These are phyloP conservation scores for Galeruca laticollis DNA, from an alignment of 2,888 invertebrate species.

Conservation along the genomic window DNA sequence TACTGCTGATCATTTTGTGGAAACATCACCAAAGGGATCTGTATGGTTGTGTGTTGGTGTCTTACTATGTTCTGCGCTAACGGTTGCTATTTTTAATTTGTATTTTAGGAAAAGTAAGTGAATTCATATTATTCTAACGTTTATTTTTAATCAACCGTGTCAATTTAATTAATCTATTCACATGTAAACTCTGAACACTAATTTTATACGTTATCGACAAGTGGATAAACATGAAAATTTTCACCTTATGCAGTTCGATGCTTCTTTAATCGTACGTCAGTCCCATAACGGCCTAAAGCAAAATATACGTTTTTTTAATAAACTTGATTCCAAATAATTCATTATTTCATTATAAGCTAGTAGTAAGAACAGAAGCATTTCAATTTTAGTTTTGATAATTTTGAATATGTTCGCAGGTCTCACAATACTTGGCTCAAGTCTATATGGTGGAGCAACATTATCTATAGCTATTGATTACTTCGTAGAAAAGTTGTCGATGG, in stretches of 20 bases:
- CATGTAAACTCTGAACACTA: too few relatives aligned
- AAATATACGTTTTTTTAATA: too few relatives aligned
- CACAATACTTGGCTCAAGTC: slow-evolving; percentile 79
- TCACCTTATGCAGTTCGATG: too few relatives aligned
- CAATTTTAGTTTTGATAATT: too few relatives aligned
- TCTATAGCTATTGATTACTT: slow-evolving; percentile 81
- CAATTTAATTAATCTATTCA: too few relatives aligned
- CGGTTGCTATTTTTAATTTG: slow-evolving; percentile 78
- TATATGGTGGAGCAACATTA: slow-evolving; percentile 82
- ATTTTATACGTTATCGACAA: too few relatives aligned
- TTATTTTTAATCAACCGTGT: neutral
- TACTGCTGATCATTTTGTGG: slow-evolving; percentile 73
- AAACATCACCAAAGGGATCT: slow-evolving; percentile 67
- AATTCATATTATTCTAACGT: neutral
- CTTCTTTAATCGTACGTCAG: neutral
- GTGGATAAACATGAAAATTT: too few relatives aligned
- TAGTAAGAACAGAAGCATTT: too few relatives aligned
- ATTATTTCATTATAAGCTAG: too few relatives aligned
- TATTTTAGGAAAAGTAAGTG: slow-evolving; percentile 79
- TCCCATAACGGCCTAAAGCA: too few relatives aligned
- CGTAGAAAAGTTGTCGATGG: slow-evolving; percentile 78
- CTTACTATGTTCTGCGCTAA: slow-evolving; percentile 75
- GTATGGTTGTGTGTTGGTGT: slow-evolving; percentile 80
- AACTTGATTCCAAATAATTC: too few relatives aligned
- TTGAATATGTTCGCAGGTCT: slow-evolving; percentile 67